Percentiles rank a stretch among this genome's conserved stretches.
phyloP scores from a whole-genome alignment of 2,113 vertebrate species.

The Petromus typicus region DNA sequence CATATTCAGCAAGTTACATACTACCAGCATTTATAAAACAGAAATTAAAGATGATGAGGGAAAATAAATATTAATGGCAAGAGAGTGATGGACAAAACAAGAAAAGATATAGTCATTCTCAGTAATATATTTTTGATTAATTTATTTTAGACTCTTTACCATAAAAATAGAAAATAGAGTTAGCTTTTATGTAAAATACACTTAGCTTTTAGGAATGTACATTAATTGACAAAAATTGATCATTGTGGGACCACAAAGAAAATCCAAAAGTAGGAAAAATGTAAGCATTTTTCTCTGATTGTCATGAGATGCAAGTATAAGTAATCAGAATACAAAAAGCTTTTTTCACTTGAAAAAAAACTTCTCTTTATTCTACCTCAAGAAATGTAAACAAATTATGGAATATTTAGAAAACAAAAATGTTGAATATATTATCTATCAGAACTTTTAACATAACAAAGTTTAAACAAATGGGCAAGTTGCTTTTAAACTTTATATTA shows the following conservation, averaged over 20 bases:
- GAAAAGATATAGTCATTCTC: not conserved
- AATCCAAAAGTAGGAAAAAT: not conserved
- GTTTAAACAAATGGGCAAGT: conserved; percentile 10
- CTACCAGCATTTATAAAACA: not conserved
- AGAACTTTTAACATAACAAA: not conserved
- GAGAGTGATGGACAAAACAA: conserved; percentile 13
- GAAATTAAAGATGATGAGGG: not conserved
- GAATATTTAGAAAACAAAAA: not conserved
- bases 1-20: not conserved
- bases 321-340: not conserved
- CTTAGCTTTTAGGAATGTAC: not conserved
- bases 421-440: not conserved
- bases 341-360: not conserved
- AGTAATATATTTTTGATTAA: not conserved
- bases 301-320: not conserved
- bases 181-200: conserved; percentile 19
- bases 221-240: not conserved
- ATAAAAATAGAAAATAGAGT: conserved; percentile 2
- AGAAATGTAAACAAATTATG: not conserved
- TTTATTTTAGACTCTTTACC: not conserved
- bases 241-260: not conserved
- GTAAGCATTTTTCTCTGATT: not conserved
- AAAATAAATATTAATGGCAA: not conserved
- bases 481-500: not conserved
- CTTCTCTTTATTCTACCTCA: not conserved